Conservation (phyloP, 2,888 invertebrate species). For the Mythimna loreyi region DNA sequence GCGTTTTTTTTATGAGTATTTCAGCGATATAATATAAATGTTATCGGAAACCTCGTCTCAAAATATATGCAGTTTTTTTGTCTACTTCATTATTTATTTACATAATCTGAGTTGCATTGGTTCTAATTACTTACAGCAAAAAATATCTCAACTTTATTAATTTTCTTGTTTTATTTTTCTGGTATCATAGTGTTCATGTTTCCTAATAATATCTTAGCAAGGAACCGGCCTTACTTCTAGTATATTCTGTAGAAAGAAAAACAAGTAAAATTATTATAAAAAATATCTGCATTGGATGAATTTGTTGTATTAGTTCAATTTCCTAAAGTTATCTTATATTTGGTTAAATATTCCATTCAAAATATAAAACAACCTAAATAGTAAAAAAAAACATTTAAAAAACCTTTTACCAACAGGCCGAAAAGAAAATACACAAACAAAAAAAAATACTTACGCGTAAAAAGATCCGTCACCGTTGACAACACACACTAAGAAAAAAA, state of each 20-base stretch:
- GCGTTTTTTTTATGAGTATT: not conserved
- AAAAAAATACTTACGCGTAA: conserved; percentile 64
- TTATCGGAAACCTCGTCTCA: not conserved
- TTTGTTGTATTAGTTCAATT: not conserved
- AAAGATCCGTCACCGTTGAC: conserved; percentile 72
- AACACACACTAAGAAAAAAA: conserved; percentile 77
- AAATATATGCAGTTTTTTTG: not conserved
- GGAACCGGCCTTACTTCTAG: conserved; percentile 30
- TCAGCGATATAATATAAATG: too few species aligned
- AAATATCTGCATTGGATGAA: not conserved
- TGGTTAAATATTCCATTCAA: not conserved
- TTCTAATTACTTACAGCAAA: conserved; percentile 29
- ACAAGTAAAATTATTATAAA: not conserved
- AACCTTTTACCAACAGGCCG: not conserved
- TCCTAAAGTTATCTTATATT: not conserved
- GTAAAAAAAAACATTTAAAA: not conserved
- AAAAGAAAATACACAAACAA: conserved; percentile 32
- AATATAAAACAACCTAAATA: not conserved
- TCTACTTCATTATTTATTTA: not conserved
- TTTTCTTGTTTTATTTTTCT: conserved; percentile 38
- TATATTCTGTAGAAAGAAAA: conserved; percentile 29
- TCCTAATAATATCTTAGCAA: conserved; percentile 1
- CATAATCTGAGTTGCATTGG: conserved; percentile 1
- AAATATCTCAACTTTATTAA: conserved; percentile 2
- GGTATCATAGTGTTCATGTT: not conserved